Conservation (phyloP, 2,113 vertebrate species). For the Grantiella picta region DNA sequence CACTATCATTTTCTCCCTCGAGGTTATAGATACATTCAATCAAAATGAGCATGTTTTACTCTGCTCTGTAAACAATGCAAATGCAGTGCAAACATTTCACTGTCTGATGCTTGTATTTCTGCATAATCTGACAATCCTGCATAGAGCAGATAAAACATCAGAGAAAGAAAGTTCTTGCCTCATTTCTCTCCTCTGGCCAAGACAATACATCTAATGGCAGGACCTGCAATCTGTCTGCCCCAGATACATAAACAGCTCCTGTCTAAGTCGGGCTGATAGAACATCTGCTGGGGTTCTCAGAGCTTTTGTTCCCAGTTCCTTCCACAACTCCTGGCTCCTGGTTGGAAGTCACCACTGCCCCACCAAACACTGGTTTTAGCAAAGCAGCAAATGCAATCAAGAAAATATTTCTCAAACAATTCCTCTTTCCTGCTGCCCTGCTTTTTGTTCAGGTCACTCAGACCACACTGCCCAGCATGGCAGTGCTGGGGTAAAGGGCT, state of each 20-base stretch:
- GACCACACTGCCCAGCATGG: background rate
- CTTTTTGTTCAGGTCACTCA: background rate
- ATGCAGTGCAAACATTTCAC: background rate
- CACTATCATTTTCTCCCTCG: background rate
- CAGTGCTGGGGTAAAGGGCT: background rate
- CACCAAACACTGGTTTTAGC: background rate
- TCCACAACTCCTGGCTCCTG: background rate
- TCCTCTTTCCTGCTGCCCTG: background rate
- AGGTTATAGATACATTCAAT: background rate
- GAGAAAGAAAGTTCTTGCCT: background rate
- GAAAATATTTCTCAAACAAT: background rate
- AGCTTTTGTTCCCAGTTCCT: background rate
- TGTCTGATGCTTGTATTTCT: background rate
- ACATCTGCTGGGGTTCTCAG: background rate
- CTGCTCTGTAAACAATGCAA: background rate
- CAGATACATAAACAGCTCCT: background rate
- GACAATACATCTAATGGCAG: background rate
- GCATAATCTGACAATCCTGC: background rate
- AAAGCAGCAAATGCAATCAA: background rate
- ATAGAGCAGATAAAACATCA: background rate
- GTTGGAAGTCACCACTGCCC: rapidly evolving
- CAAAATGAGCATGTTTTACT: background rate
- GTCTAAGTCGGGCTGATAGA: background rate
- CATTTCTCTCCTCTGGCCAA: background rate
- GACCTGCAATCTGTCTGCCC: background rate